A percentile compares a stretch with the other conserved stretches of the same genome.
Evolutionary conservation across 2,888 invertebrate species (phyloP).

Genomic region (Himalopsyche japonica): DNA sequence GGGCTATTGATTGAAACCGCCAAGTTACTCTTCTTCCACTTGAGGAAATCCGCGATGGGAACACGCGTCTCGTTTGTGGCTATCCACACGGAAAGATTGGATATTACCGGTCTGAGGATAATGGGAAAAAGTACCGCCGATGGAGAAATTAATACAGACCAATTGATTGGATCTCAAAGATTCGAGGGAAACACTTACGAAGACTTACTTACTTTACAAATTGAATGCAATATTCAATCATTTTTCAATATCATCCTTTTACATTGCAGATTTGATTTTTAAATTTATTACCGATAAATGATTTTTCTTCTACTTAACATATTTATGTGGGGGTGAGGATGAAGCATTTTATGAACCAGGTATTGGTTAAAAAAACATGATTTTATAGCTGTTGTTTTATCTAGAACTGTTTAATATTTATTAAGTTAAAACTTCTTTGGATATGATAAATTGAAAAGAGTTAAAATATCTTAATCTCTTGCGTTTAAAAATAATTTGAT

Average conservation of each 20-base stretch:
- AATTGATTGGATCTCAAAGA: background rate
- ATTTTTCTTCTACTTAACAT: no score
- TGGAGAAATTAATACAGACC: background rate
- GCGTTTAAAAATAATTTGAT: no score
- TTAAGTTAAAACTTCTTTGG: no score
- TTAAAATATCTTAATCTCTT: no score
- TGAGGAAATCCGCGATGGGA: conserved; percentile 6
- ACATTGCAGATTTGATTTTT: background rate
- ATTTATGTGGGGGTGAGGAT: no score
- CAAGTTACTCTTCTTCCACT: conserved; percentile 23
- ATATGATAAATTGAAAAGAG: no score
- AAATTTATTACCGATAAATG: no score
- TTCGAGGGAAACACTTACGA: background rate
- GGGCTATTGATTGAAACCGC: conserved; percentile 29
- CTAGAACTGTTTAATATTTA: no score
- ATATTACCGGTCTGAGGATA: conserved; percentile 12
- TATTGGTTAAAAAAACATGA: no score
- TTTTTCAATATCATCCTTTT: background rate
- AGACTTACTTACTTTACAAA: background rate
- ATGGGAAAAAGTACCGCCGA: background rate
- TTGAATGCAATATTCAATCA: background rate
- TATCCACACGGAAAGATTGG: conserved; percentile 18
- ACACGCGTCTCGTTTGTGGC: conserved; percentile 7
- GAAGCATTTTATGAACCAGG: no score
- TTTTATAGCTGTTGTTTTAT: no score